These are phyloP conservation scores for Otocyon megalotis DNA, from an alignment of 2,113 vertebrate genomes.

Conservation along the genomic window DNA sequence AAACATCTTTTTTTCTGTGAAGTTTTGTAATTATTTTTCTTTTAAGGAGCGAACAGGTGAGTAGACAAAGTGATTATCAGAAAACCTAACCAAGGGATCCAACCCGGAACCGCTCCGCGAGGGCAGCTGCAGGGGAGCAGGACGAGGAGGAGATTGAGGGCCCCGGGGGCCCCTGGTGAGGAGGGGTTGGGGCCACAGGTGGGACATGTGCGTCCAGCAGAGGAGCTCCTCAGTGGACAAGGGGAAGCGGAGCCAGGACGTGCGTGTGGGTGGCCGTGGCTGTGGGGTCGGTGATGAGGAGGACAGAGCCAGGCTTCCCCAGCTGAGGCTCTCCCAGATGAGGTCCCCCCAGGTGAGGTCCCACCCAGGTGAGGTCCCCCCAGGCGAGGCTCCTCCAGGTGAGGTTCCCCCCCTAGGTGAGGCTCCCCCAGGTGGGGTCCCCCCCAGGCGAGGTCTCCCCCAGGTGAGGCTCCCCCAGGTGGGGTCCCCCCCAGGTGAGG, in stretches of 20 bases:
- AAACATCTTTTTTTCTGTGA: background rate
- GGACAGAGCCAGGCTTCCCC: background rate
- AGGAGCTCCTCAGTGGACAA: background rate
- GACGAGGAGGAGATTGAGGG: background rate
- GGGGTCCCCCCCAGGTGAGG: too few relatives aligned
- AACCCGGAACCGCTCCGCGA: background rate
- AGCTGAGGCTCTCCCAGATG: too few relatives aligned
- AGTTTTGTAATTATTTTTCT: background rate
- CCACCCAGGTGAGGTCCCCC: too few relatives aligned
- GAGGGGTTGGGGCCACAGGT: background rate
- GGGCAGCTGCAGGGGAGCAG: background rate
- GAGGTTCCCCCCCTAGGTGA: too few relatives aligned
- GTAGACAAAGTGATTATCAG: background rate
- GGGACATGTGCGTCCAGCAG: background rate
- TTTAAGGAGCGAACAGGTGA: background rate
- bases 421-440: too few relatives aligned
- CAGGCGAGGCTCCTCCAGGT: too few relatives aligned
- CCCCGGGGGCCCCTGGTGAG: background rate
- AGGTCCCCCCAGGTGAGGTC: too few relatives aligned
- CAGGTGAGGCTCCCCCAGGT: too few relatives aligned
- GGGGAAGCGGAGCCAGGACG: background rate
- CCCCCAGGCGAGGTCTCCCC: too few relatives aligned
- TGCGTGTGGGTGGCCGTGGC: accelerated
- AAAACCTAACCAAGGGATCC: background rate
- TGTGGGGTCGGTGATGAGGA: background rate